Base-by-base conservation (phyloP, 2,113 vertebrate species). In the Chaetodon trifascialis region DNA sequence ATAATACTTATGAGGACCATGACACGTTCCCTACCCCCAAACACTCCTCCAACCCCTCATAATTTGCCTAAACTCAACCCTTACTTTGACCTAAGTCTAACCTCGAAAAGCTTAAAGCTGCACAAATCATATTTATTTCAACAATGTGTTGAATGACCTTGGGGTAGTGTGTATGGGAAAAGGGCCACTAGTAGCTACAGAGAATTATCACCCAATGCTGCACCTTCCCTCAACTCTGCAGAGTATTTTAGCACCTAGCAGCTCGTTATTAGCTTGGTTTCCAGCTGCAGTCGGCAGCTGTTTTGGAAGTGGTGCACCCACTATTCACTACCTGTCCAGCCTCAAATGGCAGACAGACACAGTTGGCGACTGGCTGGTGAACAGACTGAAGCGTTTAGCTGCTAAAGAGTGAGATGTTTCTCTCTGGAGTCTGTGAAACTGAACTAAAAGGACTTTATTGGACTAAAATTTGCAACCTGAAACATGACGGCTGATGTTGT, bases 1-100 rank as follows among this genome's bases (percentile, higher is more conserved):
- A 30, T 30, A 1, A 51, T 49, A 79, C 23, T 80, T 81, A 23
- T 64, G 52, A 65, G 65, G 55, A 66, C 47, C 12, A 64, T 36
- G 63, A 81, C 69, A 25, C 12, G 16, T 64, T 67, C n/a, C 15
- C 7, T 3, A 5, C 55, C 7, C 40, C 16, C 0, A 23, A 67
- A 81, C 52, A 58, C 40, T 42, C 7, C 56, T 42, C 25, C 6
- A 21, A n/a, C 21, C 7, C 49, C 25, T 63, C n/a, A 40, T 46
- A 38, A 10, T 12, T 42, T 23, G 23, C 5, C 7, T 5, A 21
- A 46, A 11, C 2, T 16, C 14, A 17, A 54, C 42, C 38, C 38
- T 40, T 40, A 8, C 44, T 9, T 52, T 21, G 42, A 59, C 70
- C 40, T 17, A 38, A 7, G 11, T 10, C 17, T 36, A 19, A 56